Percentiles rank a stretch among this genome's conserved stretches.
These are phyloP conservation scores for Bilobella aurantiaca DNA, from an alignment of 1,140 invertebrate genomes.

Conservation along the genomic window DNA sequence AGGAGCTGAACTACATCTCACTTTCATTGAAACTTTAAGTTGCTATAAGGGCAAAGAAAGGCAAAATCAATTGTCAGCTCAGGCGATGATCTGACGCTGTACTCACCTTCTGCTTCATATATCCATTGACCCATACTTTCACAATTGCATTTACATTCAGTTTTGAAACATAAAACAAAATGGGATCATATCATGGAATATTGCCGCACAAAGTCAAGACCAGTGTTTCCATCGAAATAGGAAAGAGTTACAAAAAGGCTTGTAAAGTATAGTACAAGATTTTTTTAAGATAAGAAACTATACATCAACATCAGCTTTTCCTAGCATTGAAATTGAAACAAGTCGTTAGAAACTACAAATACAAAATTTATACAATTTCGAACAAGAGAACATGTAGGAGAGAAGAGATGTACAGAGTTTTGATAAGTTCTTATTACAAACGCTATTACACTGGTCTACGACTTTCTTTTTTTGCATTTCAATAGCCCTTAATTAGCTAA, in stretches of 20 bases:
- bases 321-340: too few relatives aligned
- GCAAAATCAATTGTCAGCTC: conserved; percentile 35
- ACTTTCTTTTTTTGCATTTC: conserved; percentile 34
- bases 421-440: neutral
- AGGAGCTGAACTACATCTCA: conserved; percentile 35
- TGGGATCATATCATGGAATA: conserved; percentile 19
- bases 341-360: too few relatives aligned
- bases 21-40: conserved; percentile 35
- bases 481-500: conserved; percentile 34
- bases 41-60: conserved; percentile 35
- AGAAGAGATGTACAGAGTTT: neutral
- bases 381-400: too few relatives aligned
- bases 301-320: neutral
- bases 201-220: conserved; percentile 25
- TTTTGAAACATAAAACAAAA: neutral
- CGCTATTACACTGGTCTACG: conserved; percentile 31
- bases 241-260: neutral
- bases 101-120: conserved; percentile 32
- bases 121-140: neutral
- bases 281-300: neutral
- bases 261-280: neutral
- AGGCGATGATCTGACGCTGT: conserved; percentile 33
- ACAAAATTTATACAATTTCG: too few relatives aligned
- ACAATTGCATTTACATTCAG: neutral
- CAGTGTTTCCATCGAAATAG: conserved; percentile 32